These are phyloP conservation scores for Lasioglossum zephyrum DNA, from an alignment of 2,888 invertebrate genomes.

Conservation along the genomic window DNA sequence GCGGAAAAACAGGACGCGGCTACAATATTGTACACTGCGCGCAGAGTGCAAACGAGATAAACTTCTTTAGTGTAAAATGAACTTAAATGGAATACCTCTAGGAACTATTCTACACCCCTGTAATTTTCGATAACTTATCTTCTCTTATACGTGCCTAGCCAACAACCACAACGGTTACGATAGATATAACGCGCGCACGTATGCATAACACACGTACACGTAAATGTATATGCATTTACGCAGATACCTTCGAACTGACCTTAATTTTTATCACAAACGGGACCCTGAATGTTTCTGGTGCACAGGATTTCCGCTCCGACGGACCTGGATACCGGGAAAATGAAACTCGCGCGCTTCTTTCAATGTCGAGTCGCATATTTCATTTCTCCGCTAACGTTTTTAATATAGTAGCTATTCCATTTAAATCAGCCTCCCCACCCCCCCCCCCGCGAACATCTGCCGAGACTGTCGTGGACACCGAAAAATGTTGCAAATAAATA, in stretches of 20 bases:
- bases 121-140: conserved; percentile 4
- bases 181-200: not conserved
- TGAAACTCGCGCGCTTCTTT: not conserved
- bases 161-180: not conserved
- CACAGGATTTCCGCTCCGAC: not conserved
- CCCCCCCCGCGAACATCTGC: not conserved
- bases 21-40: conserved; percentile 41
- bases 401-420: not conserved
- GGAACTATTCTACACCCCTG: conserved; percentile 38
- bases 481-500: conserved; percentile 1
- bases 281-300: not conserved
- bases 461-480: not conserved
- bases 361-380: conserved; percentile 11
- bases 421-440: not conserved
- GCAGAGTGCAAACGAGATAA: conserved; percentile 64
- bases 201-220: no score
- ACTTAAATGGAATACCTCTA: conserved; percentile 50
- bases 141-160: not conserved
- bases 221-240: not conserved
- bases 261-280: conserved; percentile 13
- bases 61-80: conserved; percentile 53
- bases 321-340: conserved; percentile 3
- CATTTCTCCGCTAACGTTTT: not conserved
- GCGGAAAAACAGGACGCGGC: conserved; percentile 54
- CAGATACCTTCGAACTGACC: not conserved